These are phyloP conservation scores for Aurelia sp. DNA, from an alignment of 30 jellyfish, hydroid and myxozoan species.

Conservation along the genomic window DNA sequence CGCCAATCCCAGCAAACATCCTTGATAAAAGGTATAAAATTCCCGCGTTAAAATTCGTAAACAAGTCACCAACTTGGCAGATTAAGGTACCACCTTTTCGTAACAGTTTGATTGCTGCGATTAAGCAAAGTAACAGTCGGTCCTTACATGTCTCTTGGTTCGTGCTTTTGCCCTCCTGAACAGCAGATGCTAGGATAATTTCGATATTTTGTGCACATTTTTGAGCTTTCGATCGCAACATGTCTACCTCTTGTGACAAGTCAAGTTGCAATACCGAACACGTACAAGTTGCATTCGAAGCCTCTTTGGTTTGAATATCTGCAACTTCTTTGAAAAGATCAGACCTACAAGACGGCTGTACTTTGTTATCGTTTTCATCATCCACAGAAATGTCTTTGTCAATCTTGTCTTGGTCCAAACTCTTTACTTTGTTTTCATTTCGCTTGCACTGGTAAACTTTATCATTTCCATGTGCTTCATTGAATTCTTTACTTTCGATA, in stretches of 20 bases:
- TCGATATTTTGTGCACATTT: conserved; percentile 3
- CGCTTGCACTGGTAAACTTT: neutral
- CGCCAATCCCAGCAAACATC: neutral
- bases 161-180: neutral
- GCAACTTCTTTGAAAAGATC: too few relatives aligned
- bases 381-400: too few relatives aligned
- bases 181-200: conserved; percentile 7
- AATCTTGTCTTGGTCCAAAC: too few relatives aligned
- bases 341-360: too few relatives aligned
- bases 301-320: too few relatives aligned
- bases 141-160: conserved; percentile 36
- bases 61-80: conserved; percentile 46
- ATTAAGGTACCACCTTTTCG: conserved; percentile 43
- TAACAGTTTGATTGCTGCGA: conserved; percentile 6
- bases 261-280: too few relatives aligned
- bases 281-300: too few relatives aligned
- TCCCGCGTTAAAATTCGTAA: conserved; percentile 59
- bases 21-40: conserved; percentile 35
- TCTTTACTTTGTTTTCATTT: too few relatives aligned
- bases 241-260: neutral
- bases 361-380: too few relatives aligned
- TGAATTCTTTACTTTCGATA: too few relatives aligned
- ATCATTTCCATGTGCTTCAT: neutral
- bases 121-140: neutral
- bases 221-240: neutral